Conservation (phyloP, 2,113 vertebrate species). For the Chlorocebus sabaeus region DNA sequence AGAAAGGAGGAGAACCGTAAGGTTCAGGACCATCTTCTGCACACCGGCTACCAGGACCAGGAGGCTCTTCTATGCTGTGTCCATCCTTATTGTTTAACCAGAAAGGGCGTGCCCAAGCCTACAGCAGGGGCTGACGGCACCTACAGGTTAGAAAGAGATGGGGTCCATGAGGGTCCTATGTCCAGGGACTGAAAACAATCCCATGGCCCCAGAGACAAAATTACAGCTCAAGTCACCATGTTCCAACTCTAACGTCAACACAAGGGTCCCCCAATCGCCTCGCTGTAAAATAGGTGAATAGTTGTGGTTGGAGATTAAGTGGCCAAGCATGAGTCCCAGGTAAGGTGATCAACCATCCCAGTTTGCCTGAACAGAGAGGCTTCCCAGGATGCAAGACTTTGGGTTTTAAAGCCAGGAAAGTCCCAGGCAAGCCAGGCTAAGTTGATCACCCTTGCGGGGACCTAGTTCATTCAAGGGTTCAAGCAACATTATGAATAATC, state of each 20-base stretch:
- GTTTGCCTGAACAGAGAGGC: neutral
- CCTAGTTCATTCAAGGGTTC: neutral
- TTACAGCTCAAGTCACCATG: neutral
- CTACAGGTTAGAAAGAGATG: neutral
- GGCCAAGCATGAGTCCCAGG: neutral
- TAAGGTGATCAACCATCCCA: too few species aligned
- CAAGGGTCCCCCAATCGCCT: neutral
- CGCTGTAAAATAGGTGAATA: too few species aligned
- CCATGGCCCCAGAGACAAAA: neutral
- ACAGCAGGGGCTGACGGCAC: rapidly evolving
- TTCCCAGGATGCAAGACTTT: neutral
- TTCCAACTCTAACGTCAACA: neutral
- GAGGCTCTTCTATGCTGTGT: neutral
- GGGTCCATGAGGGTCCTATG: neutral
- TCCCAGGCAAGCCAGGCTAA: neutral
- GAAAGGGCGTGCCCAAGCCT: rapidly evolving
- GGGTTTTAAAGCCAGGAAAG: neutral
- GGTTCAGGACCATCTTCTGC: neutral
- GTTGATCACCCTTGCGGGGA: neutral
- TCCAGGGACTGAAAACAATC: neutral
- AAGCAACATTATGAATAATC: too few species aligned
- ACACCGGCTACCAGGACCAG: neutral
- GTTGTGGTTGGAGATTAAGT: neutral
- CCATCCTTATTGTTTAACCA: neutral
- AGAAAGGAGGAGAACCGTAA: rapidly evolving